Base-by-base conservation (phyloP, 2,113 vertebrate species). In the Microtus pennsylvanicus region DNA sequence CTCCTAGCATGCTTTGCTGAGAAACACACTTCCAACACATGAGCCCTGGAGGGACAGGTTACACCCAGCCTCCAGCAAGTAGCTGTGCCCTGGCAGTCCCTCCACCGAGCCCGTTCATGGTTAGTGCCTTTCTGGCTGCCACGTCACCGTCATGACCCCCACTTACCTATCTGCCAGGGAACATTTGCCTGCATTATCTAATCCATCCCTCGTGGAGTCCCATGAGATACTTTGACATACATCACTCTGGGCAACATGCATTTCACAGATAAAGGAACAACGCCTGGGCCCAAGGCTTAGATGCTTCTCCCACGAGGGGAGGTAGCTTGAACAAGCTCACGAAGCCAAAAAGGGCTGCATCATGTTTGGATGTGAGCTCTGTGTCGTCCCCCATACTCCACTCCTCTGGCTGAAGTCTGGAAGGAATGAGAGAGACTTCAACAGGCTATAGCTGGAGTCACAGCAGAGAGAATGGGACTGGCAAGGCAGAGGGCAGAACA, bases 31-130 rank as follows among this genome's bases (percentile, higher is more conserved):
- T 55, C 70, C 38, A 22, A 35, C 38, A 90, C 55, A 35, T 7
- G 61, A 77, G 21, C 38, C 70, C 70, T 24, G 3, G 58, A 63
- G 6, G 52, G 42, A 50, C 55, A 63, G 42, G 30, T 6, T 38
- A 89, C n/a, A 89, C 45, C 26, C 74, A 63, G 52, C 24, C 72
- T 55, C 58, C 5, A n/a, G 42, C 38, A 50, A 63, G 58, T 21
- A 12, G 26, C 87, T 0, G 0, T 26, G 38, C 24, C 3, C 17
- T 58, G 42, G 13, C 70, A 35, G 38, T 16, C 65, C 80, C 52
- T 33, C 3, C 8, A 2, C 16, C 1, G 3, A 45, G 35, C 16
- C 19, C 50, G 21, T 33, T n/a, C 4, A 8, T 7, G 0, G 0
- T n/a, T 3, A 0, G 2, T 5, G 0, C 17, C 80, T 4, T 12